These are phyloP conservation scores for Adelosebastes latens DNA, from an alignment of 2,797 vertebrate genomes.

Conservation along the genomic window DNA sequence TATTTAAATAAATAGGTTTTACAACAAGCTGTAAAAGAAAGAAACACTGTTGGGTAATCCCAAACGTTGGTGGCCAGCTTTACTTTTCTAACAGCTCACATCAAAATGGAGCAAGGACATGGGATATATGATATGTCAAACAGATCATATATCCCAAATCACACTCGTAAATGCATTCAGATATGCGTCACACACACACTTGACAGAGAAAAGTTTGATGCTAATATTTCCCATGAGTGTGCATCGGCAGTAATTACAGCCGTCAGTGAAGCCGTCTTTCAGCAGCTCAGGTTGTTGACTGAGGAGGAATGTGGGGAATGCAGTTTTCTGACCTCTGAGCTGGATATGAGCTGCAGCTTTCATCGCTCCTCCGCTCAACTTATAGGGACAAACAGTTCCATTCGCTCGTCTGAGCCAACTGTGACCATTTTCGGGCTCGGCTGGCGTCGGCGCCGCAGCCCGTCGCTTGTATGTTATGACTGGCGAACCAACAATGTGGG, in stretches of 20 bases:
- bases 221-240: conserved; percentile 34
- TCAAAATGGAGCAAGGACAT: neutral
- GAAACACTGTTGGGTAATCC: neutral
- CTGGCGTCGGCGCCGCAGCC: conserved; percentile 23
- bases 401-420: neutral
- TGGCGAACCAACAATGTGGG: conserved; percentile 48
- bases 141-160: neutral
- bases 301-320: conserved; percentile 61
- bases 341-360: conserved; percentile 33
- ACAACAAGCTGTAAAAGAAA: neutral
- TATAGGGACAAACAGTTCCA: conserved; percentile 23
- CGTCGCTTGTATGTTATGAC: conserved; percentile 61
- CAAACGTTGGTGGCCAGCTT: neutral
- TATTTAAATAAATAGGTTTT: no score
- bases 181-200: neutral
- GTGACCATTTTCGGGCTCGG: neutral
- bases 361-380: conserved; percentile 35
- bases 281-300: conserved; percentile 34
- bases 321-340: conserved; percentile 27
- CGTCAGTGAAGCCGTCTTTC: conserved; percentile 42
- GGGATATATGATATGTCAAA: neutral
- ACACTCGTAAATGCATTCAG: neutral
- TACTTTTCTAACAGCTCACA: neutral
- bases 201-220: conserved; percentile 21
- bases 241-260: conserved; percentile 29